Conservation (phyloP, 2,797 vertebrate genomes). For the Macrochelys suwanniensis region DNA sequence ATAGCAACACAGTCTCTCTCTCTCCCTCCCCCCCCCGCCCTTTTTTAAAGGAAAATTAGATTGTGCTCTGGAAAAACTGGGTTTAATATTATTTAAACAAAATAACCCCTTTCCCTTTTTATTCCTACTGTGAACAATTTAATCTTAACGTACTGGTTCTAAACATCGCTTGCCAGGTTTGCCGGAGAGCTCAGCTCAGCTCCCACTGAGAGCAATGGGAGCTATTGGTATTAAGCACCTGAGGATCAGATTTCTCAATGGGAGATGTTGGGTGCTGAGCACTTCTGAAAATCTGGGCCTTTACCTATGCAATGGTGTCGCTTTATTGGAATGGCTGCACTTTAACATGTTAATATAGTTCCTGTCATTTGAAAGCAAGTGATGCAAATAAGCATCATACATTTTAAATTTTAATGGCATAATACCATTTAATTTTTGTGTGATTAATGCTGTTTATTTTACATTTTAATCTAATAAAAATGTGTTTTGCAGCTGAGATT, state of each 20-base stretch:
- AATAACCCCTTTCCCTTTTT: conserved; percentile 19
- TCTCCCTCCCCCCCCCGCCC: neutral
- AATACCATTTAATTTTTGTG: neutral
- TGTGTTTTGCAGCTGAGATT: conserved; percentile 18
- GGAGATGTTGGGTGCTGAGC: neutral
- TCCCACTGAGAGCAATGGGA: neutral
- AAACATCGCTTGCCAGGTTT: neutral
- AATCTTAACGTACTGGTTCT: neutral
- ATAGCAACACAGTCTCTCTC: conserved; percentile 80
- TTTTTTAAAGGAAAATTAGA: conserved; percentile 22
- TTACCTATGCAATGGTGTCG: neutral
- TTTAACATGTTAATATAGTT: neutral
- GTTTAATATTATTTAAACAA: conserved; percentile 37
- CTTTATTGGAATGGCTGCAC: neutral
- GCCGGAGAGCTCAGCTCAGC: neutral
- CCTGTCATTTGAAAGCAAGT: neutral
- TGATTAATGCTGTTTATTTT: neutral
- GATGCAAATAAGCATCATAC: neutral
- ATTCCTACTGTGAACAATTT: neutral
- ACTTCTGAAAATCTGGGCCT: neutral
- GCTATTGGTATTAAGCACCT: neutral
- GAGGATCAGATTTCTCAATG: neutral
- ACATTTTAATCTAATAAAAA: neutral
- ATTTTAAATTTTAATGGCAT: neutral
- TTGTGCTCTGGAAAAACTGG: conserved; percentile 20